Base-by-base conservation (phyloP, 2,113 vertebrate genomes). In the Ramphastos sulfuratus region DNA sequence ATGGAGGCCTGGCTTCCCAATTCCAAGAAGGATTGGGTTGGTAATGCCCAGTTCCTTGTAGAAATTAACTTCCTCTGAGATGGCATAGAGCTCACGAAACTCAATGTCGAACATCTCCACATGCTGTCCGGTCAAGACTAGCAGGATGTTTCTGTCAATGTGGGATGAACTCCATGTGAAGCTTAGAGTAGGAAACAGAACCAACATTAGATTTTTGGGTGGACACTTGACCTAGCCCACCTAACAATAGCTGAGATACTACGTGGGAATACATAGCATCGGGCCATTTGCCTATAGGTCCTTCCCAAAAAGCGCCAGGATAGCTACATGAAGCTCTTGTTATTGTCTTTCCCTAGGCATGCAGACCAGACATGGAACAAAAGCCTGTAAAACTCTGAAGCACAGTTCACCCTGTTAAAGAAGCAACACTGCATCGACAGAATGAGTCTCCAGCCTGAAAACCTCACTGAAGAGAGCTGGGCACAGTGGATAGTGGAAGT, bases 41-140 rank as follows among this genome's bases (percentile, higher is more conserved):
- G 96, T 91, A 95, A 98, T 93, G 65, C 96, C 96, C 75, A 99
- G 98, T 88, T 98, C 98, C 89, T 97, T 98, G 94, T 97, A 98
- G 37, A 99, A 97, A 97, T 98, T 96, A 75, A 99, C 93, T 72
- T 98, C 98, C 73, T 99, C 98, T 1, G 99, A 99, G 95, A 98
- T 95, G 91, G 99, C 99, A 2, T 99, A 99, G 16, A 99, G 98
- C 94, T 99, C 98, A 14, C 99, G 98, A 95, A 99, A 99, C 94
- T 99, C 99, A 24, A 95, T 44, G 14, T 99, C 99, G 46, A 99
- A 99, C 93, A 98, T 96, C 88, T 99, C 99, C 19, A 99, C 98
- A 0, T 99, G 97, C 94, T 99, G 99, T 17, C 99, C 99, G 1
- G 98, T 98, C 97, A 99, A 97, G 73, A 99, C 95, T 5, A 99